These are phyloP conservation scores for Chydorus sphaericus DNA, from an alignment of 2,888 invertebrate species.

Conservation along the genomic window DNA sequence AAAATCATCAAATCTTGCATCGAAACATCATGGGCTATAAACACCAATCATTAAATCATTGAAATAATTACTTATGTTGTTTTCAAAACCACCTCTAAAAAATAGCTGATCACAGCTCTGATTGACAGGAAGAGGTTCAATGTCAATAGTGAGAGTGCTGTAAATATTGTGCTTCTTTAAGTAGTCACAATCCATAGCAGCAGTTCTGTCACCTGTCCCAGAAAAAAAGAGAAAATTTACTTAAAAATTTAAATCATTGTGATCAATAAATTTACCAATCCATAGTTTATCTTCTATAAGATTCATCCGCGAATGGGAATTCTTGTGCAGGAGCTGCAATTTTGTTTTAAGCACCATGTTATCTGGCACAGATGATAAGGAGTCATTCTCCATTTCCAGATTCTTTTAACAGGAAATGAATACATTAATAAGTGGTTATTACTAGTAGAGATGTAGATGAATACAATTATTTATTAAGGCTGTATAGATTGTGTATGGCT, in stretches of 20 bases:
- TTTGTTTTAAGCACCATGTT: too few species aligned
- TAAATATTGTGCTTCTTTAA: constrained; percentile 49
- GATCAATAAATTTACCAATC: neutral
- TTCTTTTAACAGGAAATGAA: too few species aligned
- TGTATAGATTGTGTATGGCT: too few species aligned
- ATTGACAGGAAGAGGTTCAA: constrained; percentile 54
- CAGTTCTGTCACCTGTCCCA: constrained; percentile 66
- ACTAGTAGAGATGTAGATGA: too few species aligned
- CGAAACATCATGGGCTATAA: constrained; percentile 63
- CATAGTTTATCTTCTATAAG: neutral
- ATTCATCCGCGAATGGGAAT: neutral
- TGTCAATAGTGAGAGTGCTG: constrained; percentile 67
- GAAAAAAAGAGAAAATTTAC: too few species aligned
- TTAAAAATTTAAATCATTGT: too few species aligned
- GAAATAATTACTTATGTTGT: neutral
- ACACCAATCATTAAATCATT: constrained; percentile 15
- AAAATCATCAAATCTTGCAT: constrained; percentile 69
- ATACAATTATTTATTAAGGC: too few species aligned
- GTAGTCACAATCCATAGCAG: constrained; percentile 55
- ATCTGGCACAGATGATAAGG: too few species aligned
- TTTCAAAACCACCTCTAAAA: constrained; percentile 45
- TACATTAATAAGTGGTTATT: too few species aligned
- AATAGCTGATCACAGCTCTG: constrained; percentile 29
- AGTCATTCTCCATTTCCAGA: too few species aligned
- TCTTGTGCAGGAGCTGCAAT: too few species aligned